Evolutionary conservation across 2,888 invertebrate species (phyloP), one percentile per base, ranked within the genome.

Genomic region (Apocheima hispidaria): DNA sequence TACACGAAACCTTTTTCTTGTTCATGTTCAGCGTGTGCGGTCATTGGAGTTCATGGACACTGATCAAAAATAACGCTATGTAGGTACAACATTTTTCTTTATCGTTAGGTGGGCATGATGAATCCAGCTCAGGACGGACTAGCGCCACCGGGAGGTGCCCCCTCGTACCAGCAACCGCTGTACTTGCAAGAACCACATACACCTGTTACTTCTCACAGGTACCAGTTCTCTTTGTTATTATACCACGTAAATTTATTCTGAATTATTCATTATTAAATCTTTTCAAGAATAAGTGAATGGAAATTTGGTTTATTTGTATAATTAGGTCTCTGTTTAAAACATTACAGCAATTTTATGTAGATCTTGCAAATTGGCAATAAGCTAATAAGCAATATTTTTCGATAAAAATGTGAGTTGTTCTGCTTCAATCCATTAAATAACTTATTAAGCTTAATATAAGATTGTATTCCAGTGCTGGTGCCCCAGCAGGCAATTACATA

Each of bases 81-180:
- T 48, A 56, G 51, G 28, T 48, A 46, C 33, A 20, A n/a, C 7
- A 78, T 83, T 71, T 62, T 84, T 80, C 73, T 75, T 56, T 81
- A 94, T 80, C 73, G 75, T 56, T 81, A 94, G 90, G 94, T 93
- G 70, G 93, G 93, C 60, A 94, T 94, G 87, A 94, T 94, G 90
- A 94, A 94, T 75, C 94, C 94, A 51, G 94, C 94, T 21, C 93
- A 94, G 79, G 94, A 94, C 70, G 94, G 94, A 28, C 79, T 94
- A 69, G 92, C 93, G 70, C 93, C 94, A 54, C 93, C 95, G 35
- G 94, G 93, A 65, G 94, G 94, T 20, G 92, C 93, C 10, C 93
- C 93, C 7, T 93, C 93, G 0, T 96, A 96, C 83, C 96, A 96
- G 80, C 96, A 96, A 81, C 95, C 96, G 46, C 86, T 96, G 23